phyloP scores from a whole-genome alignment of 2,888 invertebrate genomes.

The Odontocolon sp. region DNA sequence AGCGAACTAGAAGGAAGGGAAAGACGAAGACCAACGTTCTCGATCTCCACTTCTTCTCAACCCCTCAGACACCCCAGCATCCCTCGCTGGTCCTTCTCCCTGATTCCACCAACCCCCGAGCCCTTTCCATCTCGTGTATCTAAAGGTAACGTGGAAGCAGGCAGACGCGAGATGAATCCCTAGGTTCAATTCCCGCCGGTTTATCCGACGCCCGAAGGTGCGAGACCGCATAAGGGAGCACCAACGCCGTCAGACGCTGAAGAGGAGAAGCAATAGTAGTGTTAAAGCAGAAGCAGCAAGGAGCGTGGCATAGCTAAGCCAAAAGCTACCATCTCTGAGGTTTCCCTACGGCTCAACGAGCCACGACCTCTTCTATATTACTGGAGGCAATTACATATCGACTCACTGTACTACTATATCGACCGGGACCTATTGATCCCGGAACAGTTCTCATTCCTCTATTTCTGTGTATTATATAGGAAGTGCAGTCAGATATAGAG shows the following conservation, averaged over 20 bases:
- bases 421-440: slow-evolving; percentile 51
- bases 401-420: slow-evolving; percentile 50
- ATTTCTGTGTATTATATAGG: slow-evolving; percentile 11
- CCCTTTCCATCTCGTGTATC: slow-evolving; percentile 52
- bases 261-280: slow-evolving; percentile 30
- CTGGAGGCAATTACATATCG: slow-evolving; percentile 66
- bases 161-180: slow-evolving; percentile 77
- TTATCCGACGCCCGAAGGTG: slow-evolving; percentile 71
- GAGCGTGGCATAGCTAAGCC: slow-evolving; percentile 24
- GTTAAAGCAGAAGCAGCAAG: slow-evolving; percentile 34
- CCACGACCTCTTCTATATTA: slow-evolving; percentile 56
- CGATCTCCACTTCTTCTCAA: background rate
- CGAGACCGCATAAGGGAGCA: slow-evolving; percentile 63
- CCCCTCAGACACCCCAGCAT: slow-evolving; percentile 29
- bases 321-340: slow-evolving; percentile 36
- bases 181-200: slow-evolving; percentile 77
- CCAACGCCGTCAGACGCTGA: slow-evolving; percentile 31
- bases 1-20: slow-evolving; percentile 33
- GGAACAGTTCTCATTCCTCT: slow-evolving; percentile 35
- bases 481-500: slow-evolving; percentile 31
- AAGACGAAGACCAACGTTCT: slow-evolving; percentile 43
- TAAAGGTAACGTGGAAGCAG: slow-evolving; percentile 51
- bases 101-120: slow-evolving; percentile 39
- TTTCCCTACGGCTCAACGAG: slow-evolving; percentile 39
- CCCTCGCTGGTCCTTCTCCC: slow-evolving; percentile 42